A percentile compares a stretch with the other conserved stretches of the same genome.
Evolutionary conservation across 2,113 vertebrate genomes (phyloP).

Genomic region (Anser brachyrhynchus): DNA sequence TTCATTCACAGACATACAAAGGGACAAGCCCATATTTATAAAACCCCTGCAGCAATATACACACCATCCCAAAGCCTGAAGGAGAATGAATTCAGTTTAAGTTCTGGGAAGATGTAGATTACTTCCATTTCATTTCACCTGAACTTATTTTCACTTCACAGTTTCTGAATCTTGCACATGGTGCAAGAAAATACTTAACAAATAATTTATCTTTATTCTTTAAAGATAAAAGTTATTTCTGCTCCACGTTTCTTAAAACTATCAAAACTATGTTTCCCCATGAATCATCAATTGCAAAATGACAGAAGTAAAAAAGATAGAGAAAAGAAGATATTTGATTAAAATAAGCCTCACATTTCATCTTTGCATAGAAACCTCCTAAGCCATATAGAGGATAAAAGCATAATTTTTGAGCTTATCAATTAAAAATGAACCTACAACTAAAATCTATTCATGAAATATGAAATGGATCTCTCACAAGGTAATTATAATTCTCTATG

Average conservation of each 20-base stretch:
- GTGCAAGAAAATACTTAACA: neutral
- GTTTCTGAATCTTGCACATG: neutral
- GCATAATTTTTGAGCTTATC: neutral
- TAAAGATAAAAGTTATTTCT: neutral
- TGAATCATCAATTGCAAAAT: neutral
- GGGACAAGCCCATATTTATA: neutral
- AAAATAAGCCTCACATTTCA: neutral
- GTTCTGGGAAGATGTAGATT: neutral
- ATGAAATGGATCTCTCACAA: neutral
- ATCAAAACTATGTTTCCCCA: neutral
- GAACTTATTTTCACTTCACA: neutral
- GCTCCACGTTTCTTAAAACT: neutral
- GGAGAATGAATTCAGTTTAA: neutral
- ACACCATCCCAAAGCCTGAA: neutral
- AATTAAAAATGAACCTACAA: neutral
- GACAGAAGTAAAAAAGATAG: neutral
- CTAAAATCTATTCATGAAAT: neutral
- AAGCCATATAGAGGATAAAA: neutral
- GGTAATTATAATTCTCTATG: neutral
- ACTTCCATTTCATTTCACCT: neutral
- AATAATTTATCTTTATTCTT: neutral
- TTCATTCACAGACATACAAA: neutral
- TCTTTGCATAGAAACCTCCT: neutral
- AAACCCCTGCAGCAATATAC: neutral
- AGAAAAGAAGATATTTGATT: neutral